phyloP scores from a whole-genome alignment of 2,797 vertebrate species.

The Melanotaenia nigrans region DNA sequence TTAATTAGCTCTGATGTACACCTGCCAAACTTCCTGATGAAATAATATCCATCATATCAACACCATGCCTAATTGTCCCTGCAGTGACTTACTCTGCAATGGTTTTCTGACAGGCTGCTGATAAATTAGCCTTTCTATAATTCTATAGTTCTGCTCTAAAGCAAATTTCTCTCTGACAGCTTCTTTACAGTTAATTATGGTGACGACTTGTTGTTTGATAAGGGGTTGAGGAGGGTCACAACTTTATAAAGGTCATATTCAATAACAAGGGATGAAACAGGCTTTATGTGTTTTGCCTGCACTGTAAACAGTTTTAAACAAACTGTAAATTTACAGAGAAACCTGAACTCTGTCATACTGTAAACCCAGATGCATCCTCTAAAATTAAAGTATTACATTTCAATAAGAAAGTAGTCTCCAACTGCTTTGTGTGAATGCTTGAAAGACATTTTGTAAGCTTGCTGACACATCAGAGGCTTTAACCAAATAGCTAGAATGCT shows the following conservation, averaged over 20 bases:
- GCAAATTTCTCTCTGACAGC: neutral
- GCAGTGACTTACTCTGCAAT: slow-evolving; percentile 28
- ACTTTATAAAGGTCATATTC: slow-evolving; percentile 32
- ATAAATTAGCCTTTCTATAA: slow-evolving; percentile 35
- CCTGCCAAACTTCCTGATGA: slow-evolving; percentile 33
- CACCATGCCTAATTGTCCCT: slow-evolving; percentile 39
- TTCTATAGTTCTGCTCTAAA: neutral
- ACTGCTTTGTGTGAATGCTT: neutral
- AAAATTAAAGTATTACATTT: neutral
- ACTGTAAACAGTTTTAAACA: neutral
- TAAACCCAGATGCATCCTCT: neutral
- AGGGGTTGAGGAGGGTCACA: slow-evolving; percentile 29
- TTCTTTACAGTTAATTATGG: slow-evolving; percentile 31
- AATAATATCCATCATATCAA: slow-evolving; percentile 40
- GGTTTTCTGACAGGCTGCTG: slow-evolving; percentile 36
- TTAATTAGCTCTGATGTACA: slow-evolving; percentile 45
- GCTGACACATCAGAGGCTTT: neutral
- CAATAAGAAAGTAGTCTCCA: neutral
- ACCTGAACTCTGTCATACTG: neutral
- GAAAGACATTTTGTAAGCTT: neutral
- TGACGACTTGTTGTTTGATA: slow-evolving; percentile 30
- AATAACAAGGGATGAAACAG: slow-evolving; percentile 27
- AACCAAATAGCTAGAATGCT: neutral
- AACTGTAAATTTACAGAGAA: neutral
- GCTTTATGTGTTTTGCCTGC: neutral